Conservation (phyloP, 2,113 vertebrate species). For the Calypte anna region DNA sequence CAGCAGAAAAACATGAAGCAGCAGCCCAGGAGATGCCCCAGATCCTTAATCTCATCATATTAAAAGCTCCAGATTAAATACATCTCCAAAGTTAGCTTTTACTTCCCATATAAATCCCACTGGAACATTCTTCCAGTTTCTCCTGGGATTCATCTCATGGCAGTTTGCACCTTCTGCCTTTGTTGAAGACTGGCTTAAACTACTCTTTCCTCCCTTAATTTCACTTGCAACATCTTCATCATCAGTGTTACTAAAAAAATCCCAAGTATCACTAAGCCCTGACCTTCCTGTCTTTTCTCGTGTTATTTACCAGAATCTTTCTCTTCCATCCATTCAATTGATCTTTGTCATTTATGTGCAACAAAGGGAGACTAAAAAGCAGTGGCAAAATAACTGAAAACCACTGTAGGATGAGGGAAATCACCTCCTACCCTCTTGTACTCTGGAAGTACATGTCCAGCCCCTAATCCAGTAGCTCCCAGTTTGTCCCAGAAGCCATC, state of each 20-base stretch:
- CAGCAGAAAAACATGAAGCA: not conserved
- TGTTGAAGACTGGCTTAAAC: not conserved
- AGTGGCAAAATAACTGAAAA: not conserved
- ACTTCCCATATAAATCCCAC: not conserved
- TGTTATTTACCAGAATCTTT: not conserved
- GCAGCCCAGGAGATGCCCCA: not conserved
- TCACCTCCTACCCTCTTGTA: not conserved
- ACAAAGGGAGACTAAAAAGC: not conserved
- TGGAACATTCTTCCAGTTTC: not conserved
- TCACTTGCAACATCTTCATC: not conserved
- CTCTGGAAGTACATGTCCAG: not conserved
- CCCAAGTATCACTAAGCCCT: not conserved
- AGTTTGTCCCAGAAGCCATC: not conserved
- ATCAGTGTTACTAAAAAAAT: not conserved
- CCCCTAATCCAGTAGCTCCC: not conserved
- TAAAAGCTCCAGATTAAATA: not conserved
- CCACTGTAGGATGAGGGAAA: not conserved
- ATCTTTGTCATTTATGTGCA: not conserved
- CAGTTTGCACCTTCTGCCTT: not conserved
- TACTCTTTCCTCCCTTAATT: not conserved
- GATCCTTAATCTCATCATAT: not conserved
- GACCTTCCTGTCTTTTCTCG: not conserved
- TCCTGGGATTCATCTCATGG: not conserved
- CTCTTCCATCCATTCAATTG: not conserved
- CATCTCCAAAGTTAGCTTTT: not conserved